Percentiles rank a stretch among this genome's conserved stretches.
Evolutionary conservation across 2,888 invertebrate genomes (phyloP).

Genomic region (Drosophila longiperda): DNA sequence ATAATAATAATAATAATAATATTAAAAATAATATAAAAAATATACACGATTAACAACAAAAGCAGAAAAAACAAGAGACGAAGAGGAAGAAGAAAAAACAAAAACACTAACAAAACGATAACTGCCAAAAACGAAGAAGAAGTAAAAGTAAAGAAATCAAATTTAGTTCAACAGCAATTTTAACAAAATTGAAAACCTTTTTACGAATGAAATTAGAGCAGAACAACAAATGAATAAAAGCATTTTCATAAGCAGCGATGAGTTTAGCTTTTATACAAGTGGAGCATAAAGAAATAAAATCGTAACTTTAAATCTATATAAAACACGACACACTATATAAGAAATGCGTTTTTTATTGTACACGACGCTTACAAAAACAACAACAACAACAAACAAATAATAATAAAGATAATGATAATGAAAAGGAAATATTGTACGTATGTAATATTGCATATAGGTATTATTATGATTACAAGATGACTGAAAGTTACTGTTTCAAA

Average conservation of each 20-base stretch:
- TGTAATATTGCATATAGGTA: constrained; percentile 68
- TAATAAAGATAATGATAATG: constrained; percentile 18
- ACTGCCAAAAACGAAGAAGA: constrained; percentile 67
- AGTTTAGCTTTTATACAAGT: constrained; percentile 72
- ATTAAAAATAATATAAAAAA: constrained; percentile 18
- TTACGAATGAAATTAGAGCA: constrained; percentile 29
- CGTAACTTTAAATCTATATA: constrained; percentile 46
- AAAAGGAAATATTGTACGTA: constrained; percentile 62
- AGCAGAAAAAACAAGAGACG: constrained; percentile 27
- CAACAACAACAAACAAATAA: constrained; percentile 21
- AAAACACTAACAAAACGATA: constrained; percentile 68
- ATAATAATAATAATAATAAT: constrained; percentile 39
- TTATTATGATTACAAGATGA: constrained; percentile 77
- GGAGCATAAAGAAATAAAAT: constrained; percentile 27
- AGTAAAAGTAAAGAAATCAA: constrained; percentile 50
- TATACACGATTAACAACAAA: constrained; percentile 21
- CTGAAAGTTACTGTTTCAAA: constrained; percentile 81
- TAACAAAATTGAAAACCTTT: constrained; percentile 51
- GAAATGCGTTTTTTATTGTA: constrained; percentile 66
- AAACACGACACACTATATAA: constrained; percentile 80
- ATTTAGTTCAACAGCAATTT: constrained; percentile 56
- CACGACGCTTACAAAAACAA: constrained; percentile 72
- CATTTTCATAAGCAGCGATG: constrained; percentile 70
- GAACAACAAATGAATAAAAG: neutral
- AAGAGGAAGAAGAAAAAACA: constrained; percentile 25